Base-by-base conservation (phyloP, 1,140 invertebrate genomes). In the Dinothrombium tinctorium region DNA sequence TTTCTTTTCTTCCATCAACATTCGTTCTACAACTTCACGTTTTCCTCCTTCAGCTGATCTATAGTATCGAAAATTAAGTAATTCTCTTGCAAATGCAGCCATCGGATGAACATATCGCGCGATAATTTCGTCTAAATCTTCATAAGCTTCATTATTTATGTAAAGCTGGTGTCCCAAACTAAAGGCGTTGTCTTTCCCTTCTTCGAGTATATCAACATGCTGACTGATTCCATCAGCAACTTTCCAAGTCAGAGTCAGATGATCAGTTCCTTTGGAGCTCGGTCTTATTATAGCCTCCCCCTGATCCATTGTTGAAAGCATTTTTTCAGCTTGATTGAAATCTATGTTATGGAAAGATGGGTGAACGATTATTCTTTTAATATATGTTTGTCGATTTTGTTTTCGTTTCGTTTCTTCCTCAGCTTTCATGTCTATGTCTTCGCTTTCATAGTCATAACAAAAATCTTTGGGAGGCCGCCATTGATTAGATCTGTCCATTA, bases 101-200 rank as follows among this genome's bases (percentile, higher is more conserved):
- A 99, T 92, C 0, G 90, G 92, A 47, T 80, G 86, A 4, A 99
- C 74, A 58, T 92, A 71, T 9, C 89, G 69, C 0, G 90, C 89
- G 26, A 98, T 83, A 33, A 99, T 99, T 74, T 99, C 92, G 61
- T 99, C 92, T 12, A 98, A 60, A 62, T 98, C 92, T 65, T 99
- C 92, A 61, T 89, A 98, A 52, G 90, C 41, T 38, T 53, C 54
- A 21, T 35, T 43, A 40, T 73, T 74, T 46, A 94, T 92, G 70
- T 73, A 77, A 0, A 99, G 60, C 33, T 73, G 74, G 47, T 73
- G 71, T 20, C 94, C 92, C 15, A 99, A 60, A 32, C 84, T 89
- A 54, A 96, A 98, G 0, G 76, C 75, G 56, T 98, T 95, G 52
- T 86, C 79, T 63, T 99, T 99, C 8, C 84, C 83, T 56, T 92